Percentiles rank a stretch among this genome's conserved stretches.
These are phyloP conservation scores for Molothrus aeneus DNA, from an alignment of 2,797 vertebrate species.

Conservation along the genomic window DNA sequence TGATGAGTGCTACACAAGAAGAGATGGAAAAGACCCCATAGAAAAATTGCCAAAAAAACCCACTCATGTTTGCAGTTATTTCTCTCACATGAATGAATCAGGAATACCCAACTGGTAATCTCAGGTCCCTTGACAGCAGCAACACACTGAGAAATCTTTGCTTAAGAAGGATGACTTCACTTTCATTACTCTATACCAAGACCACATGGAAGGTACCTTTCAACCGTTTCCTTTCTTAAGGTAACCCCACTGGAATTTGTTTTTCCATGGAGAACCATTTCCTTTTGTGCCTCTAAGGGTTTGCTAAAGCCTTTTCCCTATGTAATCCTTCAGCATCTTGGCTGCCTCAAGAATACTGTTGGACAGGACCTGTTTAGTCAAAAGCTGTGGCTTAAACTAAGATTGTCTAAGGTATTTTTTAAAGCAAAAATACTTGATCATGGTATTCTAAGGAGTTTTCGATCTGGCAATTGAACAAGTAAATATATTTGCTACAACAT, in stretches of 20 bases:
- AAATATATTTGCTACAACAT: background rate
- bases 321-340: background rate
- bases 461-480: background rate
- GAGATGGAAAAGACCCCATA: background rate
- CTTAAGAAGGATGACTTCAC: background rate
- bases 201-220: background rate
- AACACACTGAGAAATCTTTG: background rate
- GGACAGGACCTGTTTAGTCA: background rate
- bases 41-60: background rate
- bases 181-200: background rate
- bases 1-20: background rate
- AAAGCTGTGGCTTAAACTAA: background rate
- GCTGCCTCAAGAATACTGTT: background rate
- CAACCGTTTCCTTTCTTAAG: background rate
- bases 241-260: background rate
- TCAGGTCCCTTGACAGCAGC: background rate
- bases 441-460: background rate
- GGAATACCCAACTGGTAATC: background rate
- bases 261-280: background rate
- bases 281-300: background rate
- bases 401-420: background rate
- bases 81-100: background rate
- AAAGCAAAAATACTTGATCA: background rate
- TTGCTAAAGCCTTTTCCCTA: background rate
- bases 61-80: background rate